Conservation (phyloP, 2,888 invertebrate genomes). For the Agrochola lota region DNA sequence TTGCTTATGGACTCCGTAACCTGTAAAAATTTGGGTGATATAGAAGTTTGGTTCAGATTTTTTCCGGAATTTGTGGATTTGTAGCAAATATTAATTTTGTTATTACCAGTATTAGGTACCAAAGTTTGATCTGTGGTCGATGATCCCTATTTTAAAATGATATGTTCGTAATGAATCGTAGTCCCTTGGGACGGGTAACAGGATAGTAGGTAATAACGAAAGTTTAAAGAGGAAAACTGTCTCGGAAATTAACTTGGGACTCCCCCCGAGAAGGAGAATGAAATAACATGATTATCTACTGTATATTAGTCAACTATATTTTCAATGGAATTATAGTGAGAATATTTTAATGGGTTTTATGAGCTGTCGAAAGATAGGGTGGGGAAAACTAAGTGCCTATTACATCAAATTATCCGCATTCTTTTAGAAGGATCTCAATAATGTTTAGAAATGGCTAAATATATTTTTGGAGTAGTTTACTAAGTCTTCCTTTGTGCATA, state of each 20-base stretch:
- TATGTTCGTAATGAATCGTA: neutral
- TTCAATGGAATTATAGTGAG: neutral
- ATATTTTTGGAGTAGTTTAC: neutral
- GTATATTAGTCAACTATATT: neutral
- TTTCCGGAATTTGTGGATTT: too few relatives aligned
- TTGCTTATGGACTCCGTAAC: too few relatives aligned
- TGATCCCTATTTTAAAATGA: neutral
- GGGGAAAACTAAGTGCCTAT: neutral
- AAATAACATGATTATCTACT: neutral
- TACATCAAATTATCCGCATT: neutral
- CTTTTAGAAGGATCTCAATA: neutral
- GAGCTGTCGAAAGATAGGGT: neutral
- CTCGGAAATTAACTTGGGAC: neutral
- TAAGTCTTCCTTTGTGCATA: neutral
- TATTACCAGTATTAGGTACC: too few relatives aligned
- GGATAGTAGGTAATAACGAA: neutral
- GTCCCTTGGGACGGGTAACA: neutral
- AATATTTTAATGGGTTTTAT: neutral
- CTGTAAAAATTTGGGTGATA: too few relatives aligned
- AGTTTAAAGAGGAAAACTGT: constrained; percentile 3
- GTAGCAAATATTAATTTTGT: too few relatives aligned
- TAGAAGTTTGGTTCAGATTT: too few relatives aligned
- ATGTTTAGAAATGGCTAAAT: neutral
- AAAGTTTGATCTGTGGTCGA: too few relatives aligned
- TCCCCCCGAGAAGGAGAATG: neutral